Evolutionary conservation across 2,797 vertebrate species (phyloP).

Genomic region (Meda fulgida): DNA sequence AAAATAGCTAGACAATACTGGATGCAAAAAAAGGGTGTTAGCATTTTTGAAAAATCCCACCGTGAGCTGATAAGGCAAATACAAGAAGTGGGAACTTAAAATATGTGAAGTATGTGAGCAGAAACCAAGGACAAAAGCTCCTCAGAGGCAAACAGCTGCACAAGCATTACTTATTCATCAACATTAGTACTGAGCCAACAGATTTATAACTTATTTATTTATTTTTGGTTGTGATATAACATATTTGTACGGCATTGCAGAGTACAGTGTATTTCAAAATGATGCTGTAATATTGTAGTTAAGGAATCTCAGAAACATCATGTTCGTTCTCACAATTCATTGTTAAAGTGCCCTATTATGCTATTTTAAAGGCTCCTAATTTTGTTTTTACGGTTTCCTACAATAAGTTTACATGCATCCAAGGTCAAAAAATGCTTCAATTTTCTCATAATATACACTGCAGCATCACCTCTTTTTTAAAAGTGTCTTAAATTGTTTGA

Average conservation of each 20-base stretch:
- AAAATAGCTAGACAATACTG: background rate
- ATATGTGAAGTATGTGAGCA: constrained; percentile 34
- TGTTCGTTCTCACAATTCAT: background rate
- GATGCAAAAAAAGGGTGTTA: background rate
- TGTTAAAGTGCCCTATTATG: background rate
- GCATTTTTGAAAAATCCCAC: constrained; percentile 12
- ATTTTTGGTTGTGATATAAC: constrained; percentile 10
- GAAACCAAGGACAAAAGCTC: constrained; percentile 46
- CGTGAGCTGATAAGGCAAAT: constrained; percentile 50
- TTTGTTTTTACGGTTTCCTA: background rate
- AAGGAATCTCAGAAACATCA: background rate
- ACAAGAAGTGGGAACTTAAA: constrained; percentile 1
- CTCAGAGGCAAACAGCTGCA: constrained; percentile 39
- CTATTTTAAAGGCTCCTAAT: background rate
- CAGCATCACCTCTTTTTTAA: background rate
- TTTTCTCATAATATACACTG: background rate
- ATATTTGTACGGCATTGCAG: background rate
- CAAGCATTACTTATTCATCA: constrained; percentile 53
- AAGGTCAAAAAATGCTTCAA: background rate
- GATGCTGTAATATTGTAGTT: background rate
- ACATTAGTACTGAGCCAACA: constrained; percentile 28
- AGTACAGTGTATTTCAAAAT: background rate
- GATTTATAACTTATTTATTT: constrained; percentile 18
- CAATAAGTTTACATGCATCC: background rate
- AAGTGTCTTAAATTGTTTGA: background rate